These are phyloP conservation scores for Nothocercus julius DNA, from an alignment of 2,113 vertebrate species.

Conservation along the genomic window DNA sequence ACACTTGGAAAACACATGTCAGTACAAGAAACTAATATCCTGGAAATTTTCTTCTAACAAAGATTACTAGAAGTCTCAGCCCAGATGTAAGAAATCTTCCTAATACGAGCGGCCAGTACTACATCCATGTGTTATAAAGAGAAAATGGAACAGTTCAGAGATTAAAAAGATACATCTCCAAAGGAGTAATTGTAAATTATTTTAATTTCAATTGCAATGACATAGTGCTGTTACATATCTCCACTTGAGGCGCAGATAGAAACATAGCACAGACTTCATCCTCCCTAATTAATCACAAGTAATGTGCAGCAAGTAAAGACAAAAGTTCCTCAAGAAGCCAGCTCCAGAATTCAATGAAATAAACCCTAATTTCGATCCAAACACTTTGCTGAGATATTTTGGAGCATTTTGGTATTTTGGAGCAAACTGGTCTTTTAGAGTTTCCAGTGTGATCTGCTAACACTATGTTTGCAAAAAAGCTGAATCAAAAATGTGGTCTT, in stretches of 20 bases:
- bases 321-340: neutral
- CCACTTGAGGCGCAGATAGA: neutral
- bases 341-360: neutral
- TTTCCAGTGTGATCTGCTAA: neutral
- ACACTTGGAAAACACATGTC: neutral
- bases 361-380: neutral
- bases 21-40: neutral
- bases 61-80: neutral
- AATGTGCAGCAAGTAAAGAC: neutral
- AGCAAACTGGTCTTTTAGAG: rapidly evolving
- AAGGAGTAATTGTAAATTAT: neutral
- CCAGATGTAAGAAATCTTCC: neutral
- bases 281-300: neutral
- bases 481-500: neutral
- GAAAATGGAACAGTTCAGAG: neutral
- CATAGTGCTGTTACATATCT: neutral
- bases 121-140: neutral
- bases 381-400: neutral
- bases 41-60: neutral
- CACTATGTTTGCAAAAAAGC: neutral
- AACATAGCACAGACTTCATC: neutral
- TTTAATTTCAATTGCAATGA: neutral
- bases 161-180: neutral
- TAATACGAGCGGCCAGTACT: neutral
- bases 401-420: neutral